Base-by-base conservation (phyloP, 2,113 vertebrate species). In the Muntiacus reevesi region DNA sequence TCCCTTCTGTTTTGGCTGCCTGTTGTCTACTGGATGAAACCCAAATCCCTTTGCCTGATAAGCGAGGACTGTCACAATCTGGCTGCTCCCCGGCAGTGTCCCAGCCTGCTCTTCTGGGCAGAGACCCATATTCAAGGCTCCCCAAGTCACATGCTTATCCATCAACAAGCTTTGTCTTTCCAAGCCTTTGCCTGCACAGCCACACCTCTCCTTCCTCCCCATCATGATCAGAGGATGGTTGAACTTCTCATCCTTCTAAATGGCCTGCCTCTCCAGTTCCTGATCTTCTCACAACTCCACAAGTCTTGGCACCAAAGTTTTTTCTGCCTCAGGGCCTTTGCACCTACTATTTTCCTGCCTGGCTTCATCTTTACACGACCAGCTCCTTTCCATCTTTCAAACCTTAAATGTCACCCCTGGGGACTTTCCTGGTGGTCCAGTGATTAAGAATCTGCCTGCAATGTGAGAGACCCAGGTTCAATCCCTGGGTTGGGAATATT, bases 1-100 rank as follows among this genome's bases (percentile, higher is more conserved):
- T n/a, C 40, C 67, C 88, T 45, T 67, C 71, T 54, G 52, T 85
- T 91, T 64, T 88, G 92, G 81, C 89, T 96, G 92, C 19, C 86
- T 95, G 76, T 33, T 52, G 59, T 59, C 54, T 86, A 7, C 52
- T 81, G 71, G 74, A 67, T 36, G 43, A 88, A 62, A 60, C 17
- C 33, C 64, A 79, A 45, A 27, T 84, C 92, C 43, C 54, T 62
- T 13, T 83, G 62, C 85, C 55, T 33, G 17, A 40, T 28, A 28
- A 9, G 7, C 5, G 16, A 81, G 57, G 76, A 21, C 76, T 86
- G 62, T 47, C 59, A 16, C 59, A 54, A 2, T 45, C 76, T 89
- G 92, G 45, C 78, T 43, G 40, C 87, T 84, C 50, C 30, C 9
- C 0, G 2, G 71, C 59, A 4, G 71, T 54, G n/a, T 71, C 19